phyloP scores from a whole-genome alignment of 2,888 invertebrate genomes.

The Eupithecia pulchellata region DNA sequence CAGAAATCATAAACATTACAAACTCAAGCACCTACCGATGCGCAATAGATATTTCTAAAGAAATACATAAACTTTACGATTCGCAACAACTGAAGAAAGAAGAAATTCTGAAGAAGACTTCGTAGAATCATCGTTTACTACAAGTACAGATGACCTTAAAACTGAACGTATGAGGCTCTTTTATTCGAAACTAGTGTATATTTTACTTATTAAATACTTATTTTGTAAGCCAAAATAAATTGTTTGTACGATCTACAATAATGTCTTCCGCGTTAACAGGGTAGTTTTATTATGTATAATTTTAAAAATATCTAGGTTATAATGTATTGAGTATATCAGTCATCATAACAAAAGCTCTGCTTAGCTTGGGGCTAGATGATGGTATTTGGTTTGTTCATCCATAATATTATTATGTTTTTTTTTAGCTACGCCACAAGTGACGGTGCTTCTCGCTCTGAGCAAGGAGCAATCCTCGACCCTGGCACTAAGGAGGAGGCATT shows the following conservation, averaged over 20 bases:
- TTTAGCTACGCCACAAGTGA: conserved; percentile 80
- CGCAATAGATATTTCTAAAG: conserved; percentile 2
- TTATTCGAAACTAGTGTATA: background rate
- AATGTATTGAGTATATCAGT: too few relatives aligned
- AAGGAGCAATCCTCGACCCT: conserved; percentile 68
- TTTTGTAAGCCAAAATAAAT: background rate
- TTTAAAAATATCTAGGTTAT: too few relatives aligned
- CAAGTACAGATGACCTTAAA: background rate
- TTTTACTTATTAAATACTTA: background rate
- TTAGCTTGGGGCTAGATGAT: too few relatives aligned
- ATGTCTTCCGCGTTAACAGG: too few relatives aligned
- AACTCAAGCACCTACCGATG: background rate
- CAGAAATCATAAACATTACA: background rate
- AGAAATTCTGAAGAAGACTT: conserved; percentile 9
- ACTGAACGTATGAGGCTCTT: background rate
- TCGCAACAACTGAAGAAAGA: too few relatives aligned
- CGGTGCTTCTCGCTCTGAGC: conserved; percentile 83
- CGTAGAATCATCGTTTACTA: background rate
- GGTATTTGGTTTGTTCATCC: too few relatives aligned
- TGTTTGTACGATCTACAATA: too few relatives aligned
- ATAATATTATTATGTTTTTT: conserved; percentile 36
- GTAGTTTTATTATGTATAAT: too few relatives aligned
- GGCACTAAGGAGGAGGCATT: conserved; percentile 73
- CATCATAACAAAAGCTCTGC: too few relatives aligned
- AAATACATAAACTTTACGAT: conserved; percentile 16